Percentiles rank a stretch among this genome's conserved stretches.
These are phyloP conservation scores for Oostethus manadensis DNA, from an alignment of 2,113 vertebrate species.

Conservation along the genomic window DNA sequence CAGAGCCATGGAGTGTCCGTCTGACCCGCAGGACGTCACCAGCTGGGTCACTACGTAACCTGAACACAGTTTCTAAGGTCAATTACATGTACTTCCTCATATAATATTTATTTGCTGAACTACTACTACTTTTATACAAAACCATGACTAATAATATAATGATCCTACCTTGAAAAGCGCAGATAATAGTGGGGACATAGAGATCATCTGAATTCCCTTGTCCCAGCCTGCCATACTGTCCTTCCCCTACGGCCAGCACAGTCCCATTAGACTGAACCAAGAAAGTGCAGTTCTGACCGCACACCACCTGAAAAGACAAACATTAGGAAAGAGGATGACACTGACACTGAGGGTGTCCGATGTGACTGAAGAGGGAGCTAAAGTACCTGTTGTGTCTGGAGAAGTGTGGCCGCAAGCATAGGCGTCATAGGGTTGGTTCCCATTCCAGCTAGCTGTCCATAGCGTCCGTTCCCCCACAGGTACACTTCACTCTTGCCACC, in stretches of 20 bases:
- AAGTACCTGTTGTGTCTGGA: constrained; percentile 74
- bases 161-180: constrained; percentile 73
- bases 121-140: background rate
- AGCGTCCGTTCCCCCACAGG: constrained; percentile 76
- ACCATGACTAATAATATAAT: background rate
- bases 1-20: constrained; percentile 77
- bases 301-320: constrained; percentile 68
- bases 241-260: constrained; percentile 75
- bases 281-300: constrained; percentile 80
- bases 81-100: constrained; percentile 1
- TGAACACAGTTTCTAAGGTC: constrained; percentile 24
- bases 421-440: constrained; percentile 70
- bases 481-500: constrained; percentile 77
- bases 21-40: constrained; percentile 76
- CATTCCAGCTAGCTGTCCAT: constrained; percentile 74
- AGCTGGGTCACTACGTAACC: constrained; percentile 77
- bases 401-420: constrained; percentile 67
- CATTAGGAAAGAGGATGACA: constrained; percentile 10
- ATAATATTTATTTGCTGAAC: background rate
- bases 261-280: constrained; percentile 75
- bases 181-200: constrained; percentile 73
- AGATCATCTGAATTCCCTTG: constrained; percentile 80
- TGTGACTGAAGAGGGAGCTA: background rate
- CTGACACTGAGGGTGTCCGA: background rate
- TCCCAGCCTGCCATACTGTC: constrained; percentile 76